phyloP scores from a whole-genome alignment of 2,888 invertebrate species.

The Neoscelio sp. region DNA sequence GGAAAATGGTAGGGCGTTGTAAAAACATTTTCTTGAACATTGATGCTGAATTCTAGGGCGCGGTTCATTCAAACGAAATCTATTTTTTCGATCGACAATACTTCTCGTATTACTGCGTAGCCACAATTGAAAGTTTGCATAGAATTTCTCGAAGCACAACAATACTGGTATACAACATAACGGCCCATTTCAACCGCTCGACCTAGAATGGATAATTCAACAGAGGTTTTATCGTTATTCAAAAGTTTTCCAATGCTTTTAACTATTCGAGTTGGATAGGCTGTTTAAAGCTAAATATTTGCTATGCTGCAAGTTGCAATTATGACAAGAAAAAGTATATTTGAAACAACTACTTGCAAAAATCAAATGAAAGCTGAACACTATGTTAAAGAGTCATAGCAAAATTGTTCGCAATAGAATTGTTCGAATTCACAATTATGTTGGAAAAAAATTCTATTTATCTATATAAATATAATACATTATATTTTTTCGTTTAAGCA shows the following conservation, averaged over 20 bases:
- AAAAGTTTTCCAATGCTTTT: conserved; percentile 32
- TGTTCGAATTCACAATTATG: too few relatives aligned
- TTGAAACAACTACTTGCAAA: too few relatives aligned
- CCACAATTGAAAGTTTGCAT: conserved; percentile 49
- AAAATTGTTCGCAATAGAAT: too few relatives aligned
- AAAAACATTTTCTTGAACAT: not conserved
- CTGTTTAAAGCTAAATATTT: conserved; percentile 12
- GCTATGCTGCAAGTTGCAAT: not conserved
- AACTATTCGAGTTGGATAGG: conserved; percentile 11
- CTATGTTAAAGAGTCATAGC: too few relatives aligned
- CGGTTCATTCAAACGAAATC: not conserved
- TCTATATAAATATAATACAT: too few relatives aligned
- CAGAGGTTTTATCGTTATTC: conserved; percentile 50
- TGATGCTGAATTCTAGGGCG: not conserved
- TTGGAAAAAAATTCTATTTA: too few relatives aligned
- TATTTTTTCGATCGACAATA: conserved; percentile 36
- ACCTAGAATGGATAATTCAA: conserved; percentile 48
- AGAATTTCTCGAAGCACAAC: conserved; percentile 32
- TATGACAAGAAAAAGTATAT: not conserved
- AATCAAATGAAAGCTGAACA: too few relatives aligned
- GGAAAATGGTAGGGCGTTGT: not conserved
- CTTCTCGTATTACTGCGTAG: conserved; percentile 15
- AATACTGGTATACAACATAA: conserved; percentile 20
- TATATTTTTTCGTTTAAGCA: too few relatives aligned
- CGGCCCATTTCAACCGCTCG: conserved; percentile 30